phyloP scores from a whole-genome alignment of 37 sponge, comb jelly and placozoan genomes.

The Sycon ciliatum region DNA sequence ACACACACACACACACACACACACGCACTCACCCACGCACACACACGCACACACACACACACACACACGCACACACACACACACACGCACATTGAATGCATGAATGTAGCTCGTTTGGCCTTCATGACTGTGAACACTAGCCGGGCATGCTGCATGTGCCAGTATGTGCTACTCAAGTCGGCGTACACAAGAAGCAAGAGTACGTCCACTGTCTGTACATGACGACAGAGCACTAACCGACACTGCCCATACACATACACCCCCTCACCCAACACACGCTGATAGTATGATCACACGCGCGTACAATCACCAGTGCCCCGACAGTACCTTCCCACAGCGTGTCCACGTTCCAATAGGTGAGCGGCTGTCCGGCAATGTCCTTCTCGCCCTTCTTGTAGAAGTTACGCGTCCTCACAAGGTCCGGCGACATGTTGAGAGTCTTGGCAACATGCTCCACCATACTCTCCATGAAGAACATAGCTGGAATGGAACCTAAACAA shows the following conservation, averaged over 20 bases:
- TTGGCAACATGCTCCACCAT: conserved; percentile 62
- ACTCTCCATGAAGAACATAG: conserved; percentile 62
- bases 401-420: conserved; percentile 41
- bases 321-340: conserved; percentile 55
- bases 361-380: conserved; percentile 37
- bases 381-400: conserved; percentile 53
- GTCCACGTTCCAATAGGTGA: conserved; percentile 56
- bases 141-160: no score
- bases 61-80: not conserved
- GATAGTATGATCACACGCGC: no score
- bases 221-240: no score
- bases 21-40: not conserved
- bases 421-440: conserved; percentile 29
- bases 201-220: no score
- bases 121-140: no score
- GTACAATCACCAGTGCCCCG: not conserved
- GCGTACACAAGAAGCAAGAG: no score
- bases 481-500: conserved; percentile 42
- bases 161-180: no score
- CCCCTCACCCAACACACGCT: no score
- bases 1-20: not conserved
- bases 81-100: no score
- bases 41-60: not conserved
- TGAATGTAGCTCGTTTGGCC: no score
- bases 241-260: no score